These are phyloP conservation scores for Spinus olivaceus DNA, from an alignment of 2,797 vertebrate genomes.

Conservation along the genomic window DNA sequence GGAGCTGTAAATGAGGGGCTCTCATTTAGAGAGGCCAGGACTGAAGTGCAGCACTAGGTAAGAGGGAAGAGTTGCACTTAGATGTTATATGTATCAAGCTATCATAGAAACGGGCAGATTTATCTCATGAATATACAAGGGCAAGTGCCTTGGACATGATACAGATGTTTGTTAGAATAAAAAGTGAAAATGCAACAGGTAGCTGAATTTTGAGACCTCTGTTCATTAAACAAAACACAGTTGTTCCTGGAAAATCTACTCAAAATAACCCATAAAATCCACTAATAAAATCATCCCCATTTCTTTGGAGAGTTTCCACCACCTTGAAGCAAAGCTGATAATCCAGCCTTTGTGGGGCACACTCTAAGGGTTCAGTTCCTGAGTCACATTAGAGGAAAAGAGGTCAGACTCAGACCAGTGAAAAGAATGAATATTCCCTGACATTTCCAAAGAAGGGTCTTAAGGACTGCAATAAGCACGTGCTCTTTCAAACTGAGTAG, in stretches of 20 bases:
- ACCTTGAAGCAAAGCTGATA: neutral
- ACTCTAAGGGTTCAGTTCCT: neutral
- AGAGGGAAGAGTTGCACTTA: neutral
- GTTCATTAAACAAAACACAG: neutral
- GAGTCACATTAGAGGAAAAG: neutral
- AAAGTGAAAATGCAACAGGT: neutral
- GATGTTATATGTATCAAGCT: neutral
- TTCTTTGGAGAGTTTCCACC: neutral
- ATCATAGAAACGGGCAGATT: neutral
- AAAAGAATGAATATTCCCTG: neutral
- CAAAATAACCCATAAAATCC: neutral
- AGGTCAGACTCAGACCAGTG: neutral
- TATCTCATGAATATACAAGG: neutral
- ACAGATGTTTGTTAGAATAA: neutral
- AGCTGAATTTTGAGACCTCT: neutral
- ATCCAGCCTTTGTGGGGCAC: neutral
- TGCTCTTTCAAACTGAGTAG: neutral
- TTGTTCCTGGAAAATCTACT: neutral
- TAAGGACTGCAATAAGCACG: neutral
- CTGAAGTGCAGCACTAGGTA: neutral
- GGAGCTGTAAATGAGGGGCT: neutral
- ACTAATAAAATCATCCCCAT: neutral
- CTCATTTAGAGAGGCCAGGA: neutral
- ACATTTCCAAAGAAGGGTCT: neutral
- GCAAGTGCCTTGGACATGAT: fast-evolving